These are phyloP conservation scores for Mus pahari DNA, from an alignment of 2,113 vertebrate species.

Conservation along the genomic window DNA sequence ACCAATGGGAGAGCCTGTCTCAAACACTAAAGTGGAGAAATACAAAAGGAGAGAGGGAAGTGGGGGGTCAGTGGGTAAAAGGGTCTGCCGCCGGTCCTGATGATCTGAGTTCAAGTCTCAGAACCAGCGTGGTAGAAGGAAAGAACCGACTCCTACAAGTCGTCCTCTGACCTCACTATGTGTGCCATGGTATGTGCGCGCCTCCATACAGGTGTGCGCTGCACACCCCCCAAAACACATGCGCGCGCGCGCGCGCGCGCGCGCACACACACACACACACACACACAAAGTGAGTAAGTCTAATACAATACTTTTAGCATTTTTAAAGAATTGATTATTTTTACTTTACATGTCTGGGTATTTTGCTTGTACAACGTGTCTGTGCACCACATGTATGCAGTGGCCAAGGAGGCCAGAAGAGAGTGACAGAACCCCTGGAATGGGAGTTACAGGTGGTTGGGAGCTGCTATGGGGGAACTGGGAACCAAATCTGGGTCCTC, in stretches of 20 bases:
- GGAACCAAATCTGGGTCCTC: not conserved
- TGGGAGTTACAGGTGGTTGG: not conserved
- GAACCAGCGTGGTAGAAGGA: not conserved
- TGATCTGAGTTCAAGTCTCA: not conserved
- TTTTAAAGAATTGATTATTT: not conserved
- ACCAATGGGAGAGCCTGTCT: not conserved
- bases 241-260: not conserved
- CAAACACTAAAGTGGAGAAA: not conserved
- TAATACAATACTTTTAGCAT: not conserved
- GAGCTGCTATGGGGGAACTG: not conserved
- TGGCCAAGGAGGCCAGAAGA: not conserved
- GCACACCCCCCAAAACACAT: not conserved
- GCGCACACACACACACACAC: not conserved
- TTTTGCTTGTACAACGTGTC: not conserved
- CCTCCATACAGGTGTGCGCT: not conserved
- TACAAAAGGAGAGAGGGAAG: not conserved
- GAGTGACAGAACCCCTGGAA: not conserved
- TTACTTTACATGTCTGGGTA: not conserved
- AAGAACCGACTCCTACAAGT: not conserved
- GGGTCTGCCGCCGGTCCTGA: not conserved
- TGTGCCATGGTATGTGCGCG: not conserved
- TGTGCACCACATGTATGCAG: not conserved
- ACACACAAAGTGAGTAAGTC: not conserved
- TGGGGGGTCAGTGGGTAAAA: not conserved
- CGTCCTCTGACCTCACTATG: not conserved